These are phyloP conservation scores for Lepidochrysops patricia DNA, from an alignment of 2,888 invertebrate species.

Conservation along the genomic window DNA sequence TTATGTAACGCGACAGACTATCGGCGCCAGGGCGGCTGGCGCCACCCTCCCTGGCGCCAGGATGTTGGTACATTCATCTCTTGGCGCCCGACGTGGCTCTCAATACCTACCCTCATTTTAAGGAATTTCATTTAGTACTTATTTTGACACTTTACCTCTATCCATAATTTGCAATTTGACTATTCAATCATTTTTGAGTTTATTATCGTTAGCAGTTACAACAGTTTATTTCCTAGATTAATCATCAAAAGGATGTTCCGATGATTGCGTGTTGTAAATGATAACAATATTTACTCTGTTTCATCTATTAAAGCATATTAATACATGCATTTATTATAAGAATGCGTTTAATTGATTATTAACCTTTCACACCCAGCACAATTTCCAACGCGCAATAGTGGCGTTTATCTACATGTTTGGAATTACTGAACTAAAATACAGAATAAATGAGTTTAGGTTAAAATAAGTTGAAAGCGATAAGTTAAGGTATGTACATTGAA, in stretches of 20 bases:
- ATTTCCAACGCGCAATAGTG: too few relatives aligned
- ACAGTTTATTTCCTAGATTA: not conserved
- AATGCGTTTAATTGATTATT: too few relatives aligned
- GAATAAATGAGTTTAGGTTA: too few relatives aligned
- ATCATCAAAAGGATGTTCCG: not conserved
- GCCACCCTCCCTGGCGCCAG: slow-evolving; percentile 26
- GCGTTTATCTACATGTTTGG: too few relatives aligned
- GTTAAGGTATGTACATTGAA: not conserved
- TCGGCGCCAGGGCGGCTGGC: slow-evolving; percentile 75
- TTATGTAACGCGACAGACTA: slow-evolving; percentile 60
- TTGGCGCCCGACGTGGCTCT: slow-evolving; percentile 50
- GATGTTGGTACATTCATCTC: slow-evolving; percentile 13
- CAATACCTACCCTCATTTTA: slow-evolving; percentile 7
- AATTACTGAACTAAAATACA: too few relatives aligned
- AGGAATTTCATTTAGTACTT: slow-evolving; percentile 14
- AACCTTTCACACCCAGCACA: too few relatives aligned
- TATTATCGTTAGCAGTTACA: too few relatives aligned
- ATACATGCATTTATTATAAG: too few relatives aligned
- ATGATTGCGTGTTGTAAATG: not conserved
- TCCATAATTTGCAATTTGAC: not conserved
- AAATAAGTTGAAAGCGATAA: too few relatives aligned
- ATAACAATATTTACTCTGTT: not conserved
- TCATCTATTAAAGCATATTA: too few relatives aligned
- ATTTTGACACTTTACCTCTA: not conserved
- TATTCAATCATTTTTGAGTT: not conserved